These are phyloP conservation scores for Xyrauchen texanus DNA, from an alignment of 2,113 vertebrate genomes.

Conservation along the genomic window DNA sequence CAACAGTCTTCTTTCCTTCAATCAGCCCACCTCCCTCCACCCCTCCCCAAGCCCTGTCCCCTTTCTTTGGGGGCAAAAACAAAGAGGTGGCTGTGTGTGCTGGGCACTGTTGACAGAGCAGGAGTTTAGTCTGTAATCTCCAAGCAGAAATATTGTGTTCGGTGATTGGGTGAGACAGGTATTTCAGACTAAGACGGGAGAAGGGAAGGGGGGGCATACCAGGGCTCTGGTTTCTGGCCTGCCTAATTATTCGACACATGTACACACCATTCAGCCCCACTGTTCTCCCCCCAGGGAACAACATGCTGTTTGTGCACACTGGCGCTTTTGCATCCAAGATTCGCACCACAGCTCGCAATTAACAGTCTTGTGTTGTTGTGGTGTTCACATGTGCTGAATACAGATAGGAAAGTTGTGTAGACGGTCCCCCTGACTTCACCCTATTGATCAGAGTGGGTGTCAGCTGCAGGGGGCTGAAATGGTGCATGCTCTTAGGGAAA, in stretches of 20 bases:
- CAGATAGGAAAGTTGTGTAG: conserved; percentile 74
- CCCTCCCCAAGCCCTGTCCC: conserved; percentile 28
- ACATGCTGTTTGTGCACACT: conserved; percentile 72
- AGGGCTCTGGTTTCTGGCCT: conserved; percentile 42
- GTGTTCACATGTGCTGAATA: conserved; percentile 76
- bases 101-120: conserved; percentile 50
- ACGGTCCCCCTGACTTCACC: conserved; percentile 50
- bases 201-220: conserved; percentile 41
- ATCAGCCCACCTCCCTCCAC: conserved; percentile 16
- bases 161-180: conserved; percentile 66
- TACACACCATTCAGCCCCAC: conserved; percentile 68
- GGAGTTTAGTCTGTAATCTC: conserved; percentile 46
- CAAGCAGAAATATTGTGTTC: conserved; percentile 46
- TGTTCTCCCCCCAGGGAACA: conserved; percentile 64
- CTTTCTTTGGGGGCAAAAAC: conserved; percentile 31
- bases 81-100: conserved; percentile 53
- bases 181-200: conserved; percentile 57
- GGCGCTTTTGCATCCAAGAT: conserved; percentile 66
- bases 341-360: conserved; percentile 68
- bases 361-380: conserved; percentile 79
- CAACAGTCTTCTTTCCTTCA: conserved; percentile 35
- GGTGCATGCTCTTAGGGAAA: conserved; percentile 25
- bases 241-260: conserved; percentile 76
- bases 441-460: conserved; percentile 56
- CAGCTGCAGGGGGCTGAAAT: conserved; percentile 40